Base-by-base conservation (phyloP, 2,888 invertebrate species). In the Caenorhabditis panamensis region DNA sequence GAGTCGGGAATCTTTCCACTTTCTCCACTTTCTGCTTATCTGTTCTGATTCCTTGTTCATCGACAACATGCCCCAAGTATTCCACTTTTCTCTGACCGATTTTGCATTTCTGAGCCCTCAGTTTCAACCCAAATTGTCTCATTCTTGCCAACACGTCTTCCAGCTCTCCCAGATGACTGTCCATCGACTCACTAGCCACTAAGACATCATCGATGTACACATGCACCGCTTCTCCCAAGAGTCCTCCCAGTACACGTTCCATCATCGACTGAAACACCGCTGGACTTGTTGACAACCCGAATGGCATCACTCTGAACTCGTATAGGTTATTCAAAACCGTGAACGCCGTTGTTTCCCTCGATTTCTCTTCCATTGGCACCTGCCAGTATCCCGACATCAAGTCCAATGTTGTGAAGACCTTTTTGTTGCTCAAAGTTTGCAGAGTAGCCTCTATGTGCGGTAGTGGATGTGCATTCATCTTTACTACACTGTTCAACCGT, bases 251-350 rank as follows among this genome's bases (percentile, higher is more conserved):
- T n/a, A n/a, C n/a, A n/a, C n/a, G n/a, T n/a, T n/a, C n/a, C n/a
- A n/a, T n/a, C n/a, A n/a, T n/a, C 11, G 85, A 54, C 62, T 90
- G 86, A 56, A 89, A 90, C 0, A 84, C 82, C 0, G 88, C 86
- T 1, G 86, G 86, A 24, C 84, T 82, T 2, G 81, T 87, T 0
- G 79, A 63, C 9, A 90, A 61, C 2, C 89, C 88, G 59, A 88
- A 88, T 0, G 87, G 85, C 64, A 90, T 76, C 0, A 85, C 82
- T 8, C 71, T 63, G 64, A 80, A 90, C 54, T 89, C 75, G 49
- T 64, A 90, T 20, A 82, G 82, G 1, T 86, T 83, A 5, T 41
- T 54, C 2, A 72, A 28, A 1, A 82, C 79, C 0, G 82, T 31
- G 54, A 89, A 88, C 11, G 87, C 88, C 6, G 88, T 85, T 28